Evolutionary conservation across 2,888 invertebrate species (phyloP).

Genomic region (Muschampia plurimacula): DNA sequence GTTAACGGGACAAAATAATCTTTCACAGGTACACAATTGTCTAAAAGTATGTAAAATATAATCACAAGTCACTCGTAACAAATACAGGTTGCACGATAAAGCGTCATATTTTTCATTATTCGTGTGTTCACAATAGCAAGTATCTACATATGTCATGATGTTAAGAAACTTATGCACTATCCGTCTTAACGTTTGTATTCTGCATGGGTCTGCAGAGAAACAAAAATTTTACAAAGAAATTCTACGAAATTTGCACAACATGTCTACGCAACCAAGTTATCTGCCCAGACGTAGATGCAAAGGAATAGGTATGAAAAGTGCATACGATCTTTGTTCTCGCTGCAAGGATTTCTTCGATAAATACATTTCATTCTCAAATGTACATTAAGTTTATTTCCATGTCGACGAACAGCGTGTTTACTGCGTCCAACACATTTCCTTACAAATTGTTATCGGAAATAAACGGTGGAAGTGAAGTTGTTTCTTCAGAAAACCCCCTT

Average conservation of each 20-base stretch:
- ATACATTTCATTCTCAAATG: constrained; percentile 40
- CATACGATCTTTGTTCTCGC: constrained; percentile 3
- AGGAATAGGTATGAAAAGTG: constrained; percentile 12
- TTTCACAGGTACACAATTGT: neutral
- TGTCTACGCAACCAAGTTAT: constrained; percentile 7
- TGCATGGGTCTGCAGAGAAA: neutral
- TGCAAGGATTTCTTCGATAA: constrained; percentile 39
- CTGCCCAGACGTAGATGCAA: neutral
- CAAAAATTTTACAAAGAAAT: neutral
- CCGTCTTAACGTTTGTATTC: neutral
- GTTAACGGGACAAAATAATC: neutral
- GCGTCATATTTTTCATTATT: constrained; percentile 36
- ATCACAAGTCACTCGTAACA: constrained; percentile 20
- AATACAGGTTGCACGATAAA: constrained; percentile 27
- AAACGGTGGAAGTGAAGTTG: constrained; percentile 59
- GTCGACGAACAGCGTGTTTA: constrained; percentile 49
- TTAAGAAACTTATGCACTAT: constrained; percentile 23
- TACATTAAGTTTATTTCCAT: constrained; percentile 44
- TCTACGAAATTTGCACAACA: neutral
- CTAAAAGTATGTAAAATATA: constrained; percentile 5
- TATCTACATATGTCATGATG: constrained; percentile 18
- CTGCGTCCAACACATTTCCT: constrained; percentile 61
- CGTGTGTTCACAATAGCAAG: constrained; percentile 34
- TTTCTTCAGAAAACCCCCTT: constrained; percentile 70
- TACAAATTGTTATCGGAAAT: constrained; percentile 73